A percentile compares a stretch with the other conserved stretches of the same genome.
These are phyloP conservation scores for Psittacula cyanocephala DNA, from an alignment of 2,113 vertebrate genomes.

Conservation along the genomic window DNA sequence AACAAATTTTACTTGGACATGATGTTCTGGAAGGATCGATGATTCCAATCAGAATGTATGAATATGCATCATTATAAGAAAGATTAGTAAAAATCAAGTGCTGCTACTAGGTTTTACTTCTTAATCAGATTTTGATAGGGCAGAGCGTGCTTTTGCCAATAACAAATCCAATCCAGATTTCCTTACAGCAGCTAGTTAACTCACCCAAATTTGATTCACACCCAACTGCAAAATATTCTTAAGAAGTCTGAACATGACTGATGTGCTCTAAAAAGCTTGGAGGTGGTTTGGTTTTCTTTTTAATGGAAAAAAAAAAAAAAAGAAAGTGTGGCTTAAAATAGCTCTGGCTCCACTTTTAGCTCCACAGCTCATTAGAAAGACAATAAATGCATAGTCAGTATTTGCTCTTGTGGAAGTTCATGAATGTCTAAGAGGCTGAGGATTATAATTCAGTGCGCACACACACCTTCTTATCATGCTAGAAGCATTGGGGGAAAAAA, in stretches of 20 bases:
- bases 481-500: conserved; percentile 42
- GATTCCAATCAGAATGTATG: background rate
- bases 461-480: conserved; percentile 1
- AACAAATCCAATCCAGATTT: conserved; percentile 1
- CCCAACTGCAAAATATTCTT: background rate
- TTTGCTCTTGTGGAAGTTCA: conserved; percentile 56
- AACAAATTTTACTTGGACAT: background rate
- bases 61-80: conserved; percentile 37
- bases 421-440: conserved; percentile 58
- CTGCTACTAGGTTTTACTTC: conserved; percentile 23
- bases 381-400: conserved; percentile 58
- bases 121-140: background rate
- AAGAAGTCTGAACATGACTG: background rate
- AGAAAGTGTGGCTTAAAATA: conserved; percentile 22
- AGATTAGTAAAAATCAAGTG: conserved; percentile 28
- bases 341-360: conserved; percentile 36
- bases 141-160: conserved; percentile 19
- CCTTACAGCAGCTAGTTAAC: background rate
- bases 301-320: background rate
- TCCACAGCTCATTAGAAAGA: conserved; percentile 34
- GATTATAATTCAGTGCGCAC: conserved; percentile 47
- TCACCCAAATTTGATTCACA: conserved; percentile 27
- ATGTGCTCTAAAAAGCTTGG: background rate
- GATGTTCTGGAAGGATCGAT: background rate
- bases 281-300: background rate